Percentiles rank a stretch among this genome's conserved stretches.
These are phyloP conservation scores for Aphelocoma coerulescens DNA, from an alignment of 2,113 vertebrate genomes.

Conservation along the genomic window DNA sequence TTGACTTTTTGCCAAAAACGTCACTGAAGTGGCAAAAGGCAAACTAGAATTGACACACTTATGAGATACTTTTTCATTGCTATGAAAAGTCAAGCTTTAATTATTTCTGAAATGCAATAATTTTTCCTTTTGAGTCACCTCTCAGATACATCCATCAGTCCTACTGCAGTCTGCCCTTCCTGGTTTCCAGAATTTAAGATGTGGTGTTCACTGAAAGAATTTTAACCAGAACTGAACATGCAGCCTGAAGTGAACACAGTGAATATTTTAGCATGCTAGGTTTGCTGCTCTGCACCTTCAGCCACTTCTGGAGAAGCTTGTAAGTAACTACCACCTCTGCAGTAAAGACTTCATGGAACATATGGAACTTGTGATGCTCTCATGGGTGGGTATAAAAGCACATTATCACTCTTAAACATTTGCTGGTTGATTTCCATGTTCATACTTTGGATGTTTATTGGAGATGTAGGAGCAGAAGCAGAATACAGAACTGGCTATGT, in stretches of 20 bases:
- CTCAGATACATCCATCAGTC: neutral
- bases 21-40: neutral
- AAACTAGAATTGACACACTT: neutral
- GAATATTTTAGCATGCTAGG: neutral
- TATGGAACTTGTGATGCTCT: neutral
- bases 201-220: neutral
- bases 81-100: neutral
- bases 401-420: neutral
- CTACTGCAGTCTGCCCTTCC: neutral
- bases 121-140: neutral
- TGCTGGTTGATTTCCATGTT: neutral
- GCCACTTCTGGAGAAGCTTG: neutral
- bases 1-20: neutral
- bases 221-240: neutral
- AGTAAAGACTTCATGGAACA: neutral
- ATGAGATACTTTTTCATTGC: neutral
- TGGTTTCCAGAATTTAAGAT: neutral
- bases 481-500: neutral
- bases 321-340: neutral
- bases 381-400: neutral
- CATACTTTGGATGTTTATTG: neutral
- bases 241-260: neutral
- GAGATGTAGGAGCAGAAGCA: neutral
- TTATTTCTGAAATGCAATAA: neutral
- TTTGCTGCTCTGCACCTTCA: neutral